Percentiles rank a stretch among this genome's conserved stretches.
These are phyloP conservation scores for Archocentrus centrarchus DNA, from an alignment of 2,113 vertebrate species.

Conservation along the genomic window DNA sequence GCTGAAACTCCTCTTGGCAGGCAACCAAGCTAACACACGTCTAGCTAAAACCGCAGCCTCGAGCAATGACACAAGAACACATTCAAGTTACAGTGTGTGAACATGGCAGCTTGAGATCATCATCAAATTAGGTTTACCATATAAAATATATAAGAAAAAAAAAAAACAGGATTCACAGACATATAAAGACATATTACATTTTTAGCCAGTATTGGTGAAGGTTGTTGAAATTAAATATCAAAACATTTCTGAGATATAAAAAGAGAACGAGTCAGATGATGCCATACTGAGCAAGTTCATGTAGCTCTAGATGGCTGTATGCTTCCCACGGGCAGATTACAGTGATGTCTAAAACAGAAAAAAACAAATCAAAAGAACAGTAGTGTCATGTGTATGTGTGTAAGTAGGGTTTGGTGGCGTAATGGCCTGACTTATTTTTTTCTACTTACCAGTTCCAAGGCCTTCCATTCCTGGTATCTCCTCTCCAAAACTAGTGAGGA, in stretches of 20 bases:
- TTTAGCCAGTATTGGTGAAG: background rate
- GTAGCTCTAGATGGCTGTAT: slow-evolving; percentile 92
- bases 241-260: slow-evolving; percentile 12
- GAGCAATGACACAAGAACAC: background rate
- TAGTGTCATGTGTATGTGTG: background rate
- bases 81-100: slow-evolving; percentile 13
- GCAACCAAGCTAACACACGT: slow-evolving; percentile 1
- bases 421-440: background rate
- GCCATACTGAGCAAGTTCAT: slow-evolving; percentile 90
- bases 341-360: slow-evolving; percentile 83
- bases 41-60: slow-evolving; percentile 8
- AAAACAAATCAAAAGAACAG: background rate
- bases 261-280: slow-evolving; percentile 83
- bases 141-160: slow-evolving; percentile 26
- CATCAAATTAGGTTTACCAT: slow-evolving; percentile 20
- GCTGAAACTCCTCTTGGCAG: slow-evolving; percentile 13
- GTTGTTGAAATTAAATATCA: background rate
- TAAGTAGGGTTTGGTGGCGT: background rate
- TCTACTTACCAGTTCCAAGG: slow-evolving; percentile 85
- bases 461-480: slow-evolving; percentile 94
- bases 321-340: slow-evolving; percentile 95
- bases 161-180: background rate
- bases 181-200: background rate
- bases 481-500: slow-evolving; percentile 85
- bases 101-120: slow-evolving; percentile 44